Conservation (phyloP, 2,797 vertebrate species). For the Lepilemur septentrionalis region DNA sequence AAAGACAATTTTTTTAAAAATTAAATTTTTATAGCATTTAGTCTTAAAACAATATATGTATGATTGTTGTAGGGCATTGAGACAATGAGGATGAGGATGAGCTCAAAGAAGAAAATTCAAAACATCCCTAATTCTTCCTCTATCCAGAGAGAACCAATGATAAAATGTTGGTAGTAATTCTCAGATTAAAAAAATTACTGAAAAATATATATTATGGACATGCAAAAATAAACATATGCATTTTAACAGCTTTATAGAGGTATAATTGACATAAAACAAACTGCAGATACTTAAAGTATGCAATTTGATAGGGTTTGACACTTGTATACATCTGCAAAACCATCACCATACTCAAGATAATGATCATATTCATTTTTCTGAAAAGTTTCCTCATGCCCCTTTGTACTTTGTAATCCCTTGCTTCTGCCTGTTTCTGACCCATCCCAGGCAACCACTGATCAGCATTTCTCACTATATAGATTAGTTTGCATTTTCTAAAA, state of each 20-base stretch:
- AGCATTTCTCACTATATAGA: background rate
- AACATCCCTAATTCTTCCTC: background rate
- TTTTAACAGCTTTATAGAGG: background rate
- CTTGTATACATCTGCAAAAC: background rate
- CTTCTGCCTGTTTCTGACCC: background rate
- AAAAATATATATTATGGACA: background rate
- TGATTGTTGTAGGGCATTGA: background rate
- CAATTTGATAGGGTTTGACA: background rate
- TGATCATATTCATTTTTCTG: rapidly evolving
- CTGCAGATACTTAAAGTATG: background rate
- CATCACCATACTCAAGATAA: background rate
- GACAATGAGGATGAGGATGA: background rate
- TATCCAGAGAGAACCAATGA: background rate
- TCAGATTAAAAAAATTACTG: background rate
- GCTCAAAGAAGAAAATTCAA: background rate
- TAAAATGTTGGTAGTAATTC: slow-evolving; percentile 3
- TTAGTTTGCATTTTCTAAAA: background rate
- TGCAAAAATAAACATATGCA: background rate
- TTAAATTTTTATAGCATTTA: background rate
- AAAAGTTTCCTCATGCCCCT: no score
- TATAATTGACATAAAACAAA: background rate
- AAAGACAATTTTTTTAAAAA: background rate
- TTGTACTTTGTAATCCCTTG: background rate
- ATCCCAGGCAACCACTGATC: background rate
- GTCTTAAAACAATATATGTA: background rate